These are phyloP conservation scores for Oxycera nigricornis DNA, from an alignment of 2,888 invertebrate species.

Conservation along the genomic window DNA sequence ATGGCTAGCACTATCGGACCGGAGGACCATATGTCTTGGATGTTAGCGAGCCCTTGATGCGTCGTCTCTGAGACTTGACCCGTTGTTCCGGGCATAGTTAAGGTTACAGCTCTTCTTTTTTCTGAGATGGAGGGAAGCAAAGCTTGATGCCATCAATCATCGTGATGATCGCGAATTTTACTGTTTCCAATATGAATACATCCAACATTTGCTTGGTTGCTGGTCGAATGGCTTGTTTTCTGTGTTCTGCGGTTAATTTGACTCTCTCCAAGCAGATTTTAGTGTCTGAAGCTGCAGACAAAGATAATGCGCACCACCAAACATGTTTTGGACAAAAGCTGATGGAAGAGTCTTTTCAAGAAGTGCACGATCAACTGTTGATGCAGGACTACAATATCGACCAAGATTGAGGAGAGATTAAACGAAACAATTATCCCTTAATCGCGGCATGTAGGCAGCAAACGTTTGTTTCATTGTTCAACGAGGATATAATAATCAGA, in stretches of 20 bases:
- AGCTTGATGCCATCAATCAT: constrained; percentile 41
- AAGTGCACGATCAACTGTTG: no score
- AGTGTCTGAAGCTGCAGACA: no score
- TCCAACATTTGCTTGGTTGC: neutral
- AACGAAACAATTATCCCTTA: no score
- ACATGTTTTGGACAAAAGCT: no score
- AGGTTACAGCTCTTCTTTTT: constrained; percentile 20
- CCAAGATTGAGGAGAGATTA: no score
- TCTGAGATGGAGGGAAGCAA: neutral
- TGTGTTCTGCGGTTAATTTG: constrained; percentile 23
- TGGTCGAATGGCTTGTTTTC: neutral
- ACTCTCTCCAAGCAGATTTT: no score
- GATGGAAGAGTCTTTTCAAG: no score
- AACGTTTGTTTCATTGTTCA: no score
- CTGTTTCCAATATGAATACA: constrained; percentile 28
- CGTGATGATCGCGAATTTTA: constrained; percentile 38
- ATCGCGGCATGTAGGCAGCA: no score
- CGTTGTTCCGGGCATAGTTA: constrained; percentile 29
- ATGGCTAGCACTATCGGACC: neutral
- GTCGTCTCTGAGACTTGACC: neutral
- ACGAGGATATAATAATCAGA: no score
- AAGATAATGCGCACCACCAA: no score
- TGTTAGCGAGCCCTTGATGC: neutral
- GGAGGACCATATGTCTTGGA: neutral
- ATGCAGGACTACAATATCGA: no score